These are phyloP conservation scores for Drosophila lacertosa DNA, from an alignment of 1,140 invertebrate genomes.

Conservation along the genomic window DNA sequence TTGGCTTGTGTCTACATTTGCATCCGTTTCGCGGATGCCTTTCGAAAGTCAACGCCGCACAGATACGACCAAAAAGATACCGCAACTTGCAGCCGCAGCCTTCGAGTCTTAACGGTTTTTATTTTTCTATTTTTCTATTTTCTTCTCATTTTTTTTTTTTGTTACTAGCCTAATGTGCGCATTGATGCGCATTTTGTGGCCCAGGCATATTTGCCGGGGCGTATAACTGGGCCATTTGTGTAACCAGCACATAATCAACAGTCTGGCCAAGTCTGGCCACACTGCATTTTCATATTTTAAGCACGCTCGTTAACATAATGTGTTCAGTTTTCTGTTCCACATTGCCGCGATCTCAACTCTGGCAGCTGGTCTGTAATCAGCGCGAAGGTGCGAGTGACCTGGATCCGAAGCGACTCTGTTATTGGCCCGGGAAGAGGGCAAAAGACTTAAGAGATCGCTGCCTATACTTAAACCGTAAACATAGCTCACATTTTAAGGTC, in stretches of 20 bases:
- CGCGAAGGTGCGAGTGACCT: conserved; percentile 71
- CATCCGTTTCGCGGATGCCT: conserved; percentile 67
- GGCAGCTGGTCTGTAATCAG: conserved; percentile 36
- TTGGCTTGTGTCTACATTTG: conserved; percentile 79
- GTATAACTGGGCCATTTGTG: conserved; percentile 78
- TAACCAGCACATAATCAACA: conserved; percentile 80
- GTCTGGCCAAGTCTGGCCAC: conserved; percentile 69
- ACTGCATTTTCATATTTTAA: conserved; percentile 38
- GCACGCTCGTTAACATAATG: conserved; percentile 80
- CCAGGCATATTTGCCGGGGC: conserved; percentile 50
- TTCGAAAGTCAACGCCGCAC: conserved; percentile 72
- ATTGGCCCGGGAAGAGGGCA: conserved; percentile 15
- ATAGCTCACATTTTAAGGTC: no score
- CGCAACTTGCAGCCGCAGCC: conserved; percentile 32
- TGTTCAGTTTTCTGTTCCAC: conserved; percentile 54
- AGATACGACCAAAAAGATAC: conserved; percentile 25
- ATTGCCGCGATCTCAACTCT: conserved; percentile 12
- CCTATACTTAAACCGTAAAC: no score
- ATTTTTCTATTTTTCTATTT: no score
- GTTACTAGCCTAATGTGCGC: conserved; percentile 67
- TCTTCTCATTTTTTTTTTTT: no score
- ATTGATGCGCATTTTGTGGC: conserved; percentile 65
- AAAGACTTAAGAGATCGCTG: conserved; percentile 24
- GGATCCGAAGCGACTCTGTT: conserved; percentile 48
- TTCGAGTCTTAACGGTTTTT: conserved; percentile 59